Evolutionary conservation across 1,140 invertebrate species (phyloP).

Genomic region (Wiebesia pumilae): DNA sequence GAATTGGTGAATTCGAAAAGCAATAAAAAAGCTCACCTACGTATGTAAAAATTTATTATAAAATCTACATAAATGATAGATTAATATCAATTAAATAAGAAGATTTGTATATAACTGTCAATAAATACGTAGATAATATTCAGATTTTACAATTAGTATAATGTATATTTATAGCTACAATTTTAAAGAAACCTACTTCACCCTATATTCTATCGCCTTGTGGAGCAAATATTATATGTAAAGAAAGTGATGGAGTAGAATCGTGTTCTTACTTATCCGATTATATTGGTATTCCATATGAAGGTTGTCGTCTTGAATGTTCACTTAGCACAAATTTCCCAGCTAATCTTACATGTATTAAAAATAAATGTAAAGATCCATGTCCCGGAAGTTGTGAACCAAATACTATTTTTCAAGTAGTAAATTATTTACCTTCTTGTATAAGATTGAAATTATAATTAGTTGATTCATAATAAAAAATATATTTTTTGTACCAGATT

Average conservation of each 20-base stretch:
- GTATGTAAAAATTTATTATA: too few species aligned
- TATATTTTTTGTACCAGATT: too few species aligned
- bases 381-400: conserved; percentile 83
- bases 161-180: too few species aligned
- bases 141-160: too few species aligned
- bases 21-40: too few species aligned
- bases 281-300: conserved; percentile 86
- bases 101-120: too few species aligned
- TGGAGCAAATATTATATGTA: conserved; percentile 83
- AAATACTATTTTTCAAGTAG: conserved; percentile 84
- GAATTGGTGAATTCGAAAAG: too few species aligned
- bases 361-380: conserved; percentile 83
- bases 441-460: too few species aligned
- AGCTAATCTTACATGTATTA: conserved; percentile 81
- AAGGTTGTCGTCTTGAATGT: conserved; percentile 86
- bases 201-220: conserved; percentile 83
- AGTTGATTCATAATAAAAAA: background rate
- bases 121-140: too few species aligned
- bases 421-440: conserved; percentile 83
- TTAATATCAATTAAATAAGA: too few species aligned
- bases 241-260: conserved; percentile 79
- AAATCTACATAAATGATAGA: too few species aligned
- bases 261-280: conserved; percentile 82
- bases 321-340: conserved; percentile 81
- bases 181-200: too few species aligned